Evolutionary conservation across 2,797 vertebrate genomes (phyloP), one percentile per base, ranked within the genome.

Genomic region (Emys orbicularis): DNA sequence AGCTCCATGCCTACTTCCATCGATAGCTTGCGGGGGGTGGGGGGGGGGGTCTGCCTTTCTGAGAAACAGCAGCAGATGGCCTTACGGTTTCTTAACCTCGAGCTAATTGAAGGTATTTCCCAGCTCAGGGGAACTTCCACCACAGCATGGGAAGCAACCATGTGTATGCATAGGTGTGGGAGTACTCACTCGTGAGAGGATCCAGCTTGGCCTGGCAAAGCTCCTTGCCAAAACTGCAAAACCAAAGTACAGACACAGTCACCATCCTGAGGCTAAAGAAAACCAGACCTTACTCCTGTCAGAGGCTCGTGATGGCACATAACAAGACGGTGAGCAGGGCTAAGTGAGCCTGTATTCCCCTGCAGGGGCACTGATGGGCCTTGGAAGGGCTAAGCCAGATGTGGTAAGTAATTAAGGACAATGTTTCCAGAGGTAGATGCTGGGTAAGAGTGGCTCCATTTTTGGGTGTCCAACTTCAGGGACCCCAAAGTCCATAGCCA

Each of bases 131-230:
- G 23, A 91, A 88, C n/a, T 83, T 44, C 44, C 37, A 72, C 21
- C n/a, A 19, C 19, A 11, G 12, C n/a, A 25, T 49, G 25, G 84
- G 37, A 80, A 88, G 12, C 52, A 87, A 16, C 37, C 61, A 44
- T 90, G 21, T 65, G 72, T 41, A 88, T 61, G 84, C 31, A 82
- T 12, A 79, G 49, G 8, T 16, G 27, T 93, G 92, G 52, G 53
- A 96, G 96, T 98, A 99, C 99, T 99, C 98, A 99, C 99, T 99
- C 99, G 84, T 99, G 99, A 93, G 99, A 99, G 76, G 98, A 98
- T 91, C 98, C 98, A 68, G 99, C 98, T 98, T 99, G 99, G 96
- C 99, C 98, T 89, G 99, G 98, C 96, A 99, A 98, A 87, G 98
- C 92, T 95, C 99, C 99, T 59, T 99, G 99, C 99, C 99, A 99